A percentile compares a stretch with the other conserved stretches of the same genome.
Evolutionary conservation across 1,140 invertebrate genomes (phyloP).

Genomic region (Elysia chlorotica): DNA sequence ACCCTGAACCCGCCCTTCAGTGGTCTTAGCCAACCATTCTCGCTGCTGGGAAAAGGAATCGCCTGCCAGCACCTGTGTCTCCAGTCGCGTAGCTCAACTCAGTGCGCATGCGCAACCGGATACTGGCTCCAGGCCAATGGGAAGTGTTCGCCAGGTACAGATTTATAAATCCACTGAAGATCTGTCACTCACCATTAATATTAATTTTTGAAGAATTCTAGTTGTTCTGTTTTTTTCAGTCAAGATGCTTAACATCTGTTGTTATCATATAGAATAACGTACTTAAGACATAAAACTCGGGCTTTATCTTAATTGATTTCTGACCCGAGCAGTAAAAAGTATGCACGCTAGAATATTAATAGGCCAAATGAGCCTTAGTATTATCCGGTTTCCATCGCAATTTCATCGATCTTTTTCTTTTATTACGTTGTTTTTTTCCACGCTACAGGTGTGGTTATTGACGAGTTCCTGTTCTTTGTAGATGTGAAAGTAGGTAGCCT

Average conservation of each 20-base stretch:
- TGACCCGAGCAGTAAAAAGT: too few relatives aligned
- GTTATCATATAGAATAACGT: too few relatives aligned
- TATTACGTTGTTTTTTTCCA: background rate
- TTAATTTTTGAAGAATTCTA: too few relatives aligned
- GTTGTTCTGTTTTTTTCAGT: too few relatives aligned
- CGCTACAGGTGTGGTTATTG: background rate
- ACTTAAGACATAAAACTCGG: too few relatives aligned
- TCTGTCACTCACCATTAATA: too few relatives aligned
- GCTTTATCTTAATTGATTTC: too few relatives aligned
- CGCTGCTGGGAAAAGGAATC: background rate
- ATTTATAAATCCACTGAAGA: too few relatives aligned
- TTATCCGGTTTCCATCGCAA: too few relatives aligned
- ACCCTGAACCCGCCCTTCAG: too few relatives aligned
- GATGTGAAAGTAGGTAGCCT: background rate
- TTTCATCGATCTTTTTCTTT: background rate
- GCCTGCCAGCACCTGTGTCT: slow-evolving; percentile 13
- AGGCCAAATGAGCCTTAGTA: background rate
- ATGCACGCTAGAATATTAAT: too few relatives aligned
- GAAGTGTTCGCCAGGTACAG: slow-evolving; percentile 1
- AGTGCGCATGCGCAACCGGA: slow-evolving; percentile 9
- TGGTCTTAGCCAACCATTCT: background rate
- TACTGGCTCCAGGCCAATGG: slow-evolving; percentile 17
- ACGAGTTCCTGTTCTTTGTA: background rate
- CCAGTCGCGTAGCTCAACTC: background rate
- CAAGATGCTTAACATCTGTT: too few relatives aligned